Evolutionary conservation across 2,113 vertebrate genomes (phyloP), one percentile per base, ranked within the genome.

Genomic region (Nematolebias whitei): DNA sequence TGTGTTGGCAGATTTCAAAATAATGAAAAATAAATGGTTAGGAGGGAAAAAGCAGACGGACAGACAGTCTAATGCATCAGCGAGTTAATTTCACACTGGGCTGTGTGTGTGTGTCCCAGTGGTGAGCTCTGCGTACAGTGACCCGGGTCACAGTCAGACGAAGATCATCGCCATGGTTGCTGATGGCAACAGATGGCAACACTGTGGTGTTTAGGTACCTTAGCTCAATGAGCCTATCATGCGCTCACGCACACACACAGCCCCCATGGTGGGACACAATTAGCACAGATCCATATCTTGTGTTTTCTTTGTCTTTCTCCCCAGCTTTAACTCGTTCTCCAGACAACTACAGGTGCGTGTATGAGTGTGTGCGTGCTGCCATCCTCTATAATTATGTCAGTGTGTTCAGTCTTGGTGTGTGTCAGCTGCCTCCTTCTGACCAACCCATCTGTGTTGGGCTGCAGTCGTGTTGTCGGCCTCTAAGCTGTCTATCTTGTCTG

Each of bases 371-470:
- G 56, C 65, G 71, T 63, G 58, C 19, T 52, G 32, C 32, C 24
- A 55, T 91, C 84, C 70, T 83, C 62, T 78, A 78, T 79, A 77
- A 90, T 91, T 78, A 77, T 23, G 65, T 88, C 87, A 85, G 73
- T 75, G 82, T 84, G 75, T 70, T 81, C 78, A 78, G 84, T 45
- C 69, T 70, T 63, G 55, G 74, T 71, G 79, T 74, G 78, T 73
- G 78, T 70, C 70, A 83, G 77, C 80, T 50, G 72, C 83, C 86
- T 80, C 86, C 85, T 83, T 78, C 87, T 74, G 84, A 53, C 72
- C 51, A n/a, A 83, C 73, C 89, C 89, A 90, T 91, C 87, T 90
- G 89, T 85, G 86, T 76, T 84, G 66, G 66, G 47, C 75, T 78
- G 59, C 68, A 74, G 78, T 83, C 78, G 63, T 74, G 54, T 68